Evolutionary conservation across 2,888 invertebrate genomes (phyloP).

Genomic region (Fragum fragum): DNA sequence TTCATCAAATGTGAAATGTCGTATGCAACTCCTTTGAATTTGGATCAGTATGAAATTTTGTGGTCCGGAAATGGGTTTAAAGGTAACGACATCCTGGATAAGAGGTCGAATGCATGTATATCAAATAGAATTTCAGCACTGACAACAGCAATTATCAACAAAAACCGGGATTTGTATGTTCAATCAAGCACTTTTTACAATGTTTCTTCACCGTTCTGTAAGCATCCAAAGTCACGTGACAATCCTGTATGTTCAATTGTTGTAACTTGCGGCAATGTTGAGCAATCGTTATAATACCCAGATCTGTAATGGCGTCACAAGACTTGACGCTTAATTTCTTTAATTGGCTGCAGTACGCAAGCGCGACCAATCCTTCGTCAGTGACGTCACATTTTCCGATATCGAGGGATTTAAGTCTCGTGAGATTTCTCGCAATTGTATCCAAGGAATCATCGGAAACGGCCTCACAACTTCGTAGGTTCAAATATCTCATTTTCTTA

Average conservation of each 20-base stretch:
- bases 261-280: constrained; percentile 96
- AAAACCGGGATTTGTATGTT: constrained; percentile 98
- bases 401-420: constrained; percentile 94
- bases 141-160: constrained; percentile 33
- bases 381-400: constrained; percentile 97
- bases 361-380: constrained; percentile 94
- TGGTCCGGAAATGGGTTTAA: no score
- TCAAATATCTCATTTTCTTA: constrained; percentile 94
- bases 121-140: neutral
- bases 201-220: constrained; percentile 97
- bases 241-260: constrained; percentile 97
- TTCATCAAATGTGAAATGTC: no score
- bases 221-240: constrained; percentile 95
- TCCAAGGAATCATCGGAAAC: constrained; percentile 97
- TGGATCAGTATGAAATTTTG: no score
- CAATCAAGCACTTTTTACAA: constrained; percentile 96
- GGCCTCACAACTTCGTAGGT: constrained; percentile 96
- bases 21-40: no score
- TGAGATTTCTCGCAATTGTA: constrained; percentile 94
- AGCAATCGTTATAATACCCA: constrained; percentile 95
- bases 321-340: constrained; percentile 96
- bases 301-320: constrained; percentile 96
- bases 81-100: no score
- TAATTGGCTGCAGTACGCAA: constrained; percentile 93
- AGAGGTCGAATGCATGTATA: no score